These are phyloP conservation scores for Thyatira batis DNA, from an alignment of 2,888 invertebrate species.

Conservation along the genomic window DNA sequence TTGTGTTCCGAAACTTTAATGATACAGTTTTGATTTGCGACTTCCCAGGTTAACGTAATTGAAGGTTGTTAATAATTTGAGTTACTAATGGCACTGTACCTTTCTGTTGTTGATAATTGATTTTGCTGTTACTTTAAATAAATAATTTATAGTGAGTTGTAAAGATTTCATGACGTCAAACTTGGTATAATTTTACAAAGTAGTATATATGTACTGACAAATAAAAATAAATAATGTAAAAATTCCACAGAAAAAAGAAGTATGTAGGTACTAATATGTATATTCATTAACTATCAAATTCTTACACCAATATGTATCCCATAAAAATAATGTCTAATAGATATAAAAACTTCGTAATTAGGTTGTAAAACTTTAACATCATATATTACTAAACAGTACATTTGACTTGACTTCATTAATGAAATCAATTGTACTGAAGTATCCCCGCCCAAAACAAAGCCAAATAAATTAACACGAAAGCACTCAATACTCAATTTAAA, in stretches of 20 bases:
- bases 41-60: neutral
- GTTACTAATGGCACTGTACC: neutral
- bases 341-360: too few species aligned
- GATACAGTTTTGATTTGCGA: constrained; percentile 10
- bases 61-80: neutral
- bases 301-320: too few species aligned
- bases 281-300: too few species aligned
- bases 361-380: neutral
- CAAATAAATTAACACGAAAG: constrained; percentile 34
- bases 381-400: neutral
- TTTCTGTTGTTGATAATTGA: neutral
- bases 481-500: constrained; percentile 41
- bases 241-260: too few species aligned
- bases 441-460: constrained; percentile 14
- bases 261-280: too few species aligned
- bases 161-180: neutral
- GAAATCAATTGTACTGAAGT: constrained; percentile 6
- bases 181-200: too few species aligned
- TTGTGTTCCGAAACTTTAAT: constrained; percentile 7
- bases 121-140: neutral
- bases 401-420: neutral
- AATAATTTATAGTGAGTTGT: neutral
- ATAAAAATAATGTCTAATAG: neutral
- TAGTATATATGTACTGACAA: too few species aligned
- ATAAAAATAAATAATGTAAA: too few species aligned